Evolutionary conservation across 2,888 invertebrate species (phyloP), one percentile per base, ranked within the genome.

Genomic region (Meta bourneti): DNA sequence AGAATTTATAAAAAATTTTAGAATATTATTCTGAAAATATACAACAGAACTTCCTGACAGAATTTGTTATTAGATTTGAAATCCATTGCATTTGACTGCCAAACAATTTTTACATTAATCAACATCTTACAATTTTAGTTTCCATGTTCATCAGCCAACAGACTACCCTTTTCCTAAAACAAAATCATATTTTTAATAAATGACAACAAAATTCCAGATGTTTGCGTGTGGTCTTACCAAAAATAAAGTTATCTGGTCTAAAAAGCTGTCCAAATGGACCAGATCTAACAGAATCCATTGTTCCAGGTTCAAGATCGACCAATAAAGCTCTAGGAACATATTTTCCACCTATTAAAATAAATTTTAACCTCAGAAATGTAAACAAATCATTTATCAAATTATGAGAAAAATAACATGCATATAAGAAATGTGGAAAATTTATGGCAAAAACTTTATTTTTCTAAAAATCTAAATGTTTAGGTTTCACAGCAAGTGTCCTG

Each of bases 221-320:
- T 34, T 34, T 34, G 4, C 4, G 1, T 34, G 4, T 4, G 1
- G 4, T 34, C 88, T 80, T 89, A 93, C 94, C 95, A 94, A 96
- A 96, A 88, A 96, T 95, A 94, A 95, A 96, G 94, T 96, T 96
- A 94, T 96, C 95, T 71, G 96, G 96, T 91, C 96, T 94, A 94
- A 96, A 96, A 54, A 96, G 94, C 93, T 96, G 95, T 51, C 96
- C 96, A 93, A 95, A 96, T 48, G 95, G 95, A 49, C 96, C 96
- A 49, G 95, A 95, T 88, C 96, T 94, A 48, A 96, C 96, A 34
- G 95, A 95, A 94, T 96, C 96, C 96, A 96, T 96, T 34, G 96
- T 96, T 54, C 96, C 96, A 19, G 96, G 96, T 94, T 96, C 96
- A 91, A 96, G 94, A 93, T 96, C 96, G 71, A 96, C 95, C 6